A percentile compares a stretch with the other conserved stretches of the same genome.
Evolutionary conservation across 2,797 vertebrate genomes (phyloP).

Genomic region (Rhinoraja longicauda): DNA sequence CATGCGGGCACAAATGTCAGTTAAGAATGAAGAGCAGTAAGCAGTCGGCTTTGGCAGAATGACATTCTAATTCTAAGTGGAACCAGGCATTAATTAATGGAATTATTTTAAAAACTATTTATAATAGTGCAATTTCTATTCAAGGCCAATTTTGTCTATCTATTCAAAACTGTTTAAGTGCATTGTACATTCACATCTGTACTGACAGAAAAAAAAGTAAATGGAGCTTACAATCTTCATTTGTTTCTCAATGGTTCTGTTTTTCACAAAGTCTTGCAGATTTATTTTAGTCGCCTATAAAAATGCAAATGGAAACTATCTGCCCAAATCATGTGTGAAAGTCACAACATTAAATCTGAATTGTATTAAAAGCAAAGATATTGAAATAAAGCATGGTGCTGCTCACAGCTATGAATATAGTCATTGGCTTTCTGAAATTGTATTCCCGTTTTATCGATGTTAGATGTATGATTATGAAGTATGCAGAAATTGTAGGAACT

Average conservation of each 20-base stretch:
- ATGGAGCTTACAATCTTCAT: neutral
- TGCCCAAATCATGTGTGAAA: neutral
- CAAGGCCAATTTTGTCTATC: slow-evolving; percentile 9
- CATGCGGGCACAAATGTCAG: too few species aligned
- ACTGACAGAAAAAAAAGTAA: neutral
- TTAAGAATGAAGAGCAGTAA: neutral
- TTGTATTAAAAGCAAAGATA: neutral
- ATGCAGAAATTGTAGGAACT: neutral
- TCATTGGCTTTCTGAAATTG: neutral
- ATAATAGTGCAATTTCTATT: neutral
- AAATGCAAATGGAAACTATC: neutral
- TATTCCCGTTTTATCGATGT: neutral
- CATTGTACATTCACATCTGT: neutral
- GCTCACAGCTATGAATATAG: neutral
- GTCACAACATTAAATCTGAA: neutral
- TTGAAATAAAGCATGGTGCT: neutral
- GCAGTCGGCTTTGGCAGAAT: neutral
- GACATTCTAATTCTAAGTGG: slow-evolving; percentile 19
- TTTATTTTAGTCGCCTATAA: neutral
- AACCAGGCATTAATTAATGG: slow-evolving; percentile 6
- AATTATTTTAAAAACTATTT: neutral
- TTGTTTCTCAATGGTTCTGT: neutral
- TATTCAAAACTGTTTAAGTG: neutral
- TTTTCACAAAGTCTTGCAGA: neutral
- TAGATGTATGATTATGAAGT: neutral